Evolutionary conservation across 2,888 invertebrate genomes (phyloP), one percentile per base, ranked within the genome.

Genomic region (Drosophila anomalata): DNA sequence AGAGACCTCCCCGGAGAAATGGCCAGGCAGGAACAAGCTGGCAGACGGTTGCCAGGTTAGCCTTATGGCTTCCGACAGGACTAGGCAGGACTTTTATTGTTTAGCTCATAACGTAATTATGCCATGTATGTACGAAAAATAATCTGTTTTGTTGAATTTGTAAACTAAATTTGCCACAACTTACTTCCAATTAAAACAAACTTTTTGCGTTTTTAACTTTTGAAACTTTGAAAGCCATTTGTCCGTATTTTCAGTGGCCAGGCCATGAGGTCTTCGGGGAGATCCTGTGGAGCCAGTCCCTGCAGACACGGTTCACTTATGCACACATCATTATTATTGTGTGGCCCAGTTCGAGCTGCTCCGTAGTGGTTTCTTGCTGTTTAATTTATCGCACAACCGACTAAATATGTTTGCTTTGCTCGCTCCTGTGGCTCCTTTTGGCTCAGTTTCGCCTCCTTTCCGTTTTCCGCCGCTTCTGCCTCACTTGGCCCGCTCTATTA

Each of bases 251-350:
- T 24, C 24, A 22, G 24, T 17, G 12, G 5, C 29, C 36, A 39
- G 17, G 12, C 46, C 17, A 14, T 2, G 31, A 17, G 31, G 7
- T 33, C 65, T 26, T 3, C 26, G 1, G 44, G 44, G 33, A 50
- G 29, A 9, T 29, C 44, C 7, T n/a, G 44, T 14, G 26, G 2
- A n/a, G 33, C 29, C 29, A 26, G 26, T 62, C 39, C 36, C 50
- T 14, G 31, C 39, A 36, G 52, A 22, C 60, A 17, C 22, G 47
- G 72, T 69, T 67, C 57, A 73, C 77, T 79, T 82, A 73, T 78
- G 77, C 77, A 79, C 82, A 85, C 77, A 82, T 81, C 87, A 87
- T 80, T 87, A 84, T 80, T 73, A 77, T 63, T 73, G 68, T 73
- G 84, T 53, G 60, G 14, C 60, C 60, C 60, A 68, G 66, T 65